Conservation (phyloP, 2,113 vertebrate species). For the Solea solea region DNA sequence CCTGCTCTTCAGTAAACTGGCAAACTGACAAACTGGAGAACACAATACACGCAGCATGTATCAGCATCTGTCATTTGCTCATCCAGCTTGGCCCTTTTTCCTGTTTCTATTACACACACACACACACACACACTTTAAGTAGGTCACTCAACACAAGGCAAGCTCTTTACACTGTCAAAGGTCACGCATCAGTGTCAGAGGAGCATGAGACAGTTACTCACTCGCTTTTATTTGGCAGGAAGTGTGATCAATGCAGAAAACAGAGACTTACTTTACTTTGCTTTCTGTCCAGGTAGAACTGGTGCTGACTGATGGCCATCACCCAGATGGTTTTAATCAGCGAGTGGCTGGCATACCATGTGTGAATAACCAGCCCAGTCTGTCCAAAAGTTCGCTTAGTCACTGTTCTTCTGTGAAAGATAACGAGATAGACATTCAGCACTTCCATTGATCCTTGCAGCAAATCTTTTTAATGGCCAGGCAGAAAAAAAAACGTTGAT, state of each 20-base stretch:
- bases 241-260: not conserved
- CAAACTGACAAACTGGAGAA: not conserved
- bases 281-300: constrained; percentile 98
- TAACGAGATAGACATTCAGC: constrained; percentile 28
- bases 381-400: constrained; percentile 94
- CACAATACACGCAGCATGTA: not conserved
- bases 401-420: constrained; percentile 85
- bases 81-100: too few species aligned
- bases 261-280: constrained; percentile 95
- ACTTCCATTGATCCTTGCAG: not conserved
- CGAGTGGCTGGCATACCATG: constrained; percentile 98
- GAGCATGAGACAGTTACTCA: not conserved
- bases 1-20: too few species aligned
- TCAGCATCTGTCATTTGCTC: not conserved
- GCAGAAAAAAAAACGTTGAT: not conserved
- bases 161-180: constrained; percentile 1
- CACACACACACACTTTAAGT: not conserved
- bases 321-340: constrained; percentile 99
- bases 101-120: not conserved
- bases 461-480: constrained; percentile 6
- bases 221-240: not conserved
- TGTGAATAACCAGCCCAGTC: constrained; percentile 91
- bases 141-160: not conserved
- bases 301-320: constrained; percentile 99
- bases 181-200: not conserved